A percentile compares a stretch with the other conserved stretches of the same genome.
These are phyloP conservation scores for Lysandra bellargus DNA, from an alignment of 2,888 invertebrate species.

Conservation along the genomic window DNA sequence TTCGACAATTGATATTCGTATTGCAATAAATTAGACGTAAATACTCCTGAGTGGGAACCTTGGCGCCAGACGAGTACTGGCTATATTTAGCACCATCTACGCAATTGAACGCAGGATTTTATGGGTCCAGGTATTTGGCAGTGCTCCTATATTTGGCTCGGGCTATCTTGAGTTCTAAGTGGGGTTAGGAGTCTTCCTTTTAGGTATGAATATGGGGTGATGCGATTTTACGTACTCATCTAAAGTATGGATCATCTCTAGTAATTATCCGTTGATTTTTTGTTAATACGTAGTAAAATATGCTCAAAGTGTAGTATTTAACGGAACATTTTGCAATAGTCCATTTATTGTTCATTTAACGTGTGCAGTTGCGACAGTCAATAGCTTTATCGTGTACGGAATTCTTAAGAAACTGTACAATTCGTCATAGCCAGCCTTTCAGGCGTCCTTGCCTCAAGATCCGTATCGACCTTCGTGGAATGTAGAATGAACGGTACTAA, in stretches of 20 bases:
- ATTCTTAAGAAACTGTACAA: slow-evolving; percentile 26
- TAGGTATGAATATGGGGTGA: not conserved
- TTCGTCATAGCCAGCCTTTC: slow-evolving; percentile 29
- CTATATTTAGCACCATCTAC: slow-evolving; percentile 20
- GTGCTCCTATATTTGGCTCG: slow-evolving; percentile 6
- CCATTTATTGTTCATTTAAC: slow-evolving; percentile 10
- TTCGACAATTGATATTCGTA: slow-evolving; percentile 19
- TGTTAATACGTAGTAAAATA: not conserved
- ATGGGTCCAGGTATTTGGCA: slow-evolving; percentile 15
- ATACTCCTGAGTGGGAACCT: slow-evolving; percentile 27
- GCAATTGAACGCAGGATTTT: slow-evolving; percentile 7
- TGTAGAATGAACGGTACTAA: slow-evolving; percentile 35
- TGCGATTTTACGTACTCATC: no score
- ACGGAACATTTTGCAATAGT: not conserved
- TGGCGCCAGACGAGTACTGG: slow-evolving; percentile 26
- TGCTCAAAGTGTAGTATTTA: not conserved
- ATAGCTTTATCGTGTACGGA: slow-evolving; percentile 8
- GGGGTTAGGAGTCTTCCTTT: not conserved
- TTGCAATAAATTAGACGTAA: slow-evolving; percentile 30
- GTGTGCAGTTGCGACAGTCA: slow-evolving; percentile 5
- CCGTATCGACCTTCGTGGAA: slow-evolving; percentile 32
- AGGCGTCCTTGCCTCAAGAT: slow-evolving; percentile 29
- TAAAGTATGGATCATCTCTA: not conserved
- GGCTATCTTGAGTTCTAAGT: not conserved
- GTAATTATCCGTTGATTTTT: not conserved